Conservation (phyloP, 2,113 vertebrate species). For the Takifugu bimaculatus region DNA sequence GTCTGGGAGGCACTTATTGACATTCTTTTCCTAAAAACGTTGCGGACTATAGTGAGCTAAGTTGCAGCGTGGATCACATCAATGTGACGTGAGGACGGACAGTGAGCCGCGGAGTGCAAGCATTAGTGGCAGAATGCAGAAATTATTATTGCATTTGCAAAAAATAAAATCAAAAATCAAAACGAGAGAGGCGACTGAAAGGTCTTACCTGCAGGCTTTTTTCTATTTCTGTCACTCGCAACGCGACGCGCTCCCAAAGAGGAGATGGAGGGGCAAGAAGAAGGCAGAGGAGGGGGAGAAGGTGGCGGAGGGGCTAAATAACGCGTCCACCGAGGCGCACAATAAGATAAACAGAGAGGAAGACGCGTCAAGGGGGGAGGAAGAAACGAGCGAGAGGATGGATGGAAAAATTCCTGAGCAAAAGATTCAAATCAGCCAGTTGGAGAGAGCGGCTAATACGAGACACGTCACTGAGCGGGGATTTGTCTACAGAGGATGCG, state of each 20-base stretch:
- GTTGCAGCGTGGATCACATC: constrained; percentile 58
- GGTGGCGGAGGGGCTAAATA: constrained; percentile 40
- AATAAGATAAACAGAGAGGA: constrained; percentile 30
- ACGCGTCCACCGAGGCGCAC: constrained; percentile 43
- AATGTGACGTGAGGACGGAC: constrained; percentile 35
- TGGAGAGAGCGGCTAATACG: constrained; percentile 49
- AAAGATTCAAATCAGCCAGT: constrained; percentile 36
- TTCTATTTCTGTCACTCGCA: constrained; percentile 40
- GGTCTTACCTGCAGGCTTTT: constrained; percentile 68
- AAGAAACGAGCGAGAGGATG: constrained; percentile 13
- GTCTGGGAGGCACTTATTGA: too few species aligned
- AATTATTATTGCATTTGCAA: constrained; percentile 1
- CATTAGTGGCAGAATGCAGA: constrained; percentile 6
- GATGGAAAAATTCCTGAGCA: constrained; percentile 13
- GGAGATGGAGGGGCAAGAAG: constrained; percentile 35
- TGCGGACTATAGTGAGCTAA: constrained; percentile 18
- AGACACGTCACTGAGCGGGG: constrained; percentile 71
- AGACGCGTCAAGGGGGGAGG: constrained; percentile 12
- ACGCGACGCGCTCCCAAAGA: constrained; percentile 62
- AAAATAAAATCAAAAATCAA: constrained; percentile 8
- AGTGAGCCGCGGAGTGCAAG: constrained; percentile 36
- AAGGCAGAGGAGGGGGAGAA: constrained; percentile 32
- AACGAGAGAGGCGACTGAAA: too few species aligned
- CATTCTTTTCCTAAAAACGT: too few species aligned
- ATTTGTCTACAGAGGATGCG: constrained; percentile 69